Percentiles rank a stretch among this genome's conserved stretches.
Evolutionary conservation across 2,888 invertebrate genomes (phyloP).

Genomic region (Agrilus mali): DNA sequence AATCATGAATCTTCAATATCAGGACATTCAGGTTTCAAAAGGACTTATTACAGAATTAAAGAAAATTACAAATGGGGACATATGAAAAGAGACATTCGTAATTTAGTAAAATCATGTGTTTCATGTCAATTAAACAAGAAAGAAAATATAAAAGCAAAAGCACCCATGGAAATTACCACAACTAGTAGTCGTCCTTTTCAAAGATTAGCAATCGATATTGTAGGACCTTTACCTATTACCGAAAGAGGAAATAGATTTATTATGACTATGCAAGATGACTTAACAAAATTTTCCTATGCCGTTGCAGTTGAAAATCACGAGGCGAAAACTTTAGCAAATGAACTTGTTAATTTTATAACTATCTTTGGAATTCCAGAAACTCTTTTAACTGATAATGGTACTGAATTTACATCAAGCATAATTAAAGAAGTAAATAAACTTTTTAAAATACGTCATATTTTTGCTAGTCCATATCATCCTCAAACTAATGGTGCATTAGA

Average conservation of each 20-base stretch:
- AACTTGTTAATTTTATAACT: no score
- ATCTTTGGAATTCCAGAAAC: conserved; percentile 9
- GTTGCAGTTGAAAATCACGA: conserved; percentile 19
- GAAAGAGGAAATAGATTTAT: conserved; percentile 17
- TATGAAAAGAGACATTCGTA: conserved; percentile 8
- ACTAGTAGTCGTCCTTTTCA: conserved; percentile 20
- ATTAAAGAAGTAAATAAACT: conserved; percentile 13
- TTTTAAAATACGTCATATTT: conserved; percentile 17
- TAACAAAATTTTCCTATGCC: conserved; percentile 18
- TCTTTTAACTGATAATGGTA: conserved; percentile 13
- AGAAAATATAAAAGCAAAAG: conserved; percentile 9
- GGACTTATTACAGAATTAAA: conserved; percentile 8
- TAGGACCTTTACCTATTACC: conserved; percentile 19
- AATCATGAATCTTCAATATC: conserved; percentile 1
- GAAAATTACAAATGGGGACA: conserved; percentile 5
- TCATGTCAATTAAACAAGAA: conserved; percentile 18
- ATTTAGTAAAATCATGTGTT: conserved; percentile 7
- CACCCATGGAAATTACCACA: conserved; percentile 22
- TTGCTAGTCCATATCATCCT: conserved; percentile 18
- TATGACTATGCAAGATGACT: conserved; percentile 8
- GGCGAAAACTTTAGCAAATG: conserved; percentile 11
- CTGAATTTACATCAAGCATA: conserved; percentile 11
- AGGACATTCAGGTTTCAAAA: conserved; percentile 6
- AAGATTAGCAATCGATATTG: conserved; percentile 20
- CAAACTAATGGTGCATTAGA: conserved; percentile 20